These are phyloP conservation scores for Siniperca knerii DNA, from an alignment of 2,113 vertebrate species.

Conservation along the genomic window DNA sequence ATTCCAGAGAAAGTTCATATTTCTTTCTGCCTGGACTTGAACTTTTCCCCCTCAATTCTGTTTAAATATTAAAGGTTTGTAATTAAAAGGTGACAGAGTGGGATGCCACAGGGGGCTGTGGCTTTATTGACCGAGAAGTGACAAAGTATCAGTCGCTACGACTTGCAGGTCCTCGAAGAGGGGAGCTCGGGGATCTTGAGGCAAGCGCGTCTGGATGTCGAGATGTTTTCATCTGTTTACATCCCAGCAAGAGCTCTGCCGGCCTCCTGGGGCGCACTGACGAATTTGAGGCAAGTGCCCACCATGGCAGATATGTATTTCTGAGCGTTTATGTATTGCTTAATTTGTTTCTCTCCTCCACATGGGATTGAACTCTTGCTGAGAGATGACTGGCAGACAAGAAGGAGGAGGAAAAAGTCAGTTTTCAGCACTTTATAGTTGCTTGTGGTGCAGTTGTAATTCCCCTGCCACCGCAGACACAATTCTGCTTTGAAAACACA, in stretches of 20 bases:
- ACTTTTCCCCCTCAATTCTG: conserved; percentile 74
- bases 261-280: conserved; percentile 49
- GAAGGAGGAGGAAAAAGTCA: conserved; percentile 6
- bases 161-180: not conserved
- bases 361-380: conserved; percentile 51
- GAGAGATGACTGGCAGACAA: conserved; percentile 65
- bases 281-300: conserved; percentile 46
- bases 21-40: conserved; percentile 46
- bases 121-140: conserved; percentile 76
- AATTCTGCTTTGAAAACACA: conserved; percentile 3
- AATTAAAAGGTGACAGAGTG: conserved; percentile 82
- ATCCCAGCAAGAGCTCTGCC: conserved; percentile 32
- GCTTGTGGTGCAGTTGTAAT: not conserved
- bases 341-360: conserved; percentile 68
- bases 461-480: conserved; percentile 10
- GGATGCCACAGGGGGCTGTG: conserved; percentile 62
- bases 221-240: conserved; percentile 73
- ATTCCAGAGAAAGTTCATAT: conserved; percentile 37
- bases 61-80: conserved; percentile 84
- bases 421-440: conserved; percentile 40
- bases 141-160: conserved; percentile 62
- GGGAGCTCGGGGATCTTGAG: conserved; percentile 29
- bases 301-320: conserved; percentile 50
- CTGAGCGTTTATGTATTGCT: conserved; percentile 62
- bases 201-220: conserved; percentile 32